Evolutionary conservation across 2,113 vertebrate species (phyloP), one percentile per base, ranked within the genome.

Genomic region (Hyla sarda): DNA sequence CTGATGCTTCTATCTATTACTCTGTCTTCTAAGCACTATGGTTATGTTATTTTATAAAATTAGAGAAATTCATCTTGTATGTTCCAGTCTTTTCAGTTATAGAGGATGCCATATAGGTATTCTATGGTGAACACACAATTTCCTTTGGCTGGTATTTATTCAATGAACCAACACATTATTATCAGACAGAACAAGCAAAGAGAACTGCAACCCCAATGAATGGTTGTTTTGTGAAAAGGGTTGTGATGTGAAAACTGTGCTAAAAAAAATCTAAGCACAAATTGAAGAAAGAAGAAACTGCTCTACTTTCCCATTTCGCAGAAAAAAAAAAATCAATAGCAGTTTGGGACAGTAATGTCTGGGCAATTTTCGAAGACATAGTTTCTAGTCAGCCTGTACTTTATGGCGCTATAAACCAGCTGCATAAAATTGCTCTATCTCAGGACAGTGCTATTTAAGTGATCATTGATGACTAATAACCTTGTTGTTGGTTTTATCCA

Each of bases 291-390:
- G 48, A 72, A 52, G 28, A 71, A 82, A 72, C 28, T 48, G 30
- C 28, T 72, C 23, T 54, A 72, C 65, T 50, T n/a, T 82, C 54
- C 81, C 65, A 52, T 82, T 83, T 83, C 3, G 47, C 47, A 54
- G 81, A 50, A 83, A 83, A 41, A 83, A 83, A 41, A 65, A 73
- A 83, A 83, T 83, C 82, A 83, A 83, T 83, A 83, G 82, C 50
- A 54, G 67, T 83, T 83, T 73, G 9, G 48, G 48, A 56, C 67
- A 73, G 48, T 83, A 83, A 83, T 83, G 65, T 83, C 50, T 52
- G 30, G 41, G 67, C 81, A 83, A 83, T 83, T 83, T 83, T 83
- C 67, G 54, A 72, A 54, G 17, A 52, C 82, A 73, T 52, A 23
- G 48, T 73, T 71, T 73, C 82, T 56, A 83, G 41, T 52, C 60